A percentile compares a stretch with the other conserved stretches of the same genome.
Conservation (phyloP, 1,140 invertebrate genomes). For the Zaprionus tsacasi region DNA sequence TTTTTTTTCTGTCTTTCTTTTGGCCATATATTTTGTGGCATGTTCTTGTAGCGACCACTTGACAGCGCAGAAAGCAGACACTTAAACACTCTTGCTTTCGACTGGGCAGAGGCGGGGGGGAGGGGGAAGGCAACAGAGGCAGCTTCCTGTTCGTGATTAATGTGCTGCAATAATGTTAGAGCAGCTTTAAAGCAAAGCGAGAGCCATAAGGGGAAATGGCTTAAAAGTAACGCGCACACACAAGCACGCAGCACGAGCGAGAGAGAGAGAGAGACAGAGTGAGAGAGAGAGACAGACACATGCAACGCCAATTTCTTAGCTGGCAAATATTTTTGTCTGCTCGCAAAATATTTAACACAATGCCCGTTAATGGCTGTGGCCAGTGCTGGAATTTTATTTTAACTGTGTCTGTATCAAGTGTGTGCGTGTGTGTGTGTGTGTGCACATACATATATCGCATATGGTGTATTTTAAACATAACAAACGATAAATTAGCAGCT, state of each 20-base stretch:
- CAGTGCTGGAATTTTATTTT: slow-evolving; percentile 50
- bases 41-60: slow-evolving; percentile 62
- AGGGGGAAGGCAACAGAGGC: slow-evolving; percentile 28
- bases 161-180: slow-evolving; percentile 74
- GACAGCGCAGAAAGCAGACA: slow-evolving; percentile 60
- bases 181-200: slow-evolving; percentile 63
- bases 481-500: slow-evolving; percentile 75
- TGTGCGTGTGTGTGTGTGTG: not conserved
- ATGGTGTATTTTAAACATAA: slow-evolving; percentile 68
- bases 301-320: slow-evolving; percentile 57
- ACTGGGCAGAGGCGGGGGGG: slow-evolving; percentile 30
- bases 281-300: slow-evolving; percentile 2
- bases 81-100: slow-evolving; percentile 79
- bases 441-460: slow-evolving; percentile 7
- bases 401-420: slow-evolving; percentile 2
- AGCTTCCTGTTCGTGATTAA: slow-evolving; percentile 75
- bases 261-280: not conserved
- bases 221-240: slow-evolving; percentile 60
- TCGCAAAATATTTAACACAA: slow-evolving; percentile 73
- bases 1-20: not conserved
- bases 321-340: slow-evolving; percentile 77
- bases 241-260: slow-evolving; percentile 5
- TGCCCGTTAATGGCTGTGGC: slow-evolving; percentile 68
- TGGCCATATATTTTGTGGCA: slow-evolving; percentile 52
- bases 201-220: slow-evolving; percentile 50